Conservation (phyloP, 1,140 invertebrate species). For the Heliothis virescens region DNA sequence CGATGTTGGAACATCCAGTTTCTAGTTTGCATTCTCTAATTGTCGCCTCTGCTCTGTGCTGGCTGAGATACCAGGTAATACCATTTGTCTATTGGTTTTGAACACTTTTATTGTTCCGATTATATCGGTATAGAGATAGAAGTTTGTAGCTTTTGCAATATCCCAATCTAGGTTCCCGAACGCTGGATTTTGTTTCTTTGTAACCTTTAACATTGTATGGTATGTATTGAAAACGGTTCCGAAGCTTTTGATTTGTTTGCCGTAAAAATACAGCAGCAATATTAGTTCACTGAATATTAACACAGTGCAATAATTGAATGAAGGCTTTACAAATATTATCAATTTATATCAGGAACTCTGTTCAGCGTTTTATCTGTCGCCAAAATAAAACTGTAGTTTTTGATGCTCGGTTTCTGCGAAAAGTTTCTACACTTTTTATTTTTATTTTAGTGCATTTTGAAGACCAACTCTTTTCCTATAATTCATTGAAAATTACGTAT, state of each 20-base stretch:
- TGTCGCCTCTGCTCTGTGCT: conserved; percentile 52
- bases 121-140: background rate
- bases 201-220: no score
- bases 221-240: no score
- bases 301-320: no score
- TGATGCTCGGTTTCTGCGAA: background rate
- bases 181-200: background rate
- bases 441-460: background rate
- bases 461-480: no score
- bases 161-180: background rate
- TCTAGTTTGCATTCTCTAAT: conserved; percentile 58
- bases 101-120: conserved; percentile 16
- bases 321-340: background rate
- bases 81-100: conserved; percentile 32
- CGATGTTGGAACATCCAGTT: conserved; percentile 40
- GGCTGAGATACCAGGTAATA: conserved; percentile 40
- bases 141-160: background rate
- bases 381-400: background rate
- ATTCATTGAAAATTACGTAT: no score
- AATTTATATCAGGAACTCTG: background rate
- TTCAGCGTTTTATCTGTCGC: background rate
- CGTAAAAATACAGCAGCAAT: no score
- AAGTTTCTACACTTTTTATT: background rate
- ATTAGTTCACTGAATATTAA: no score
- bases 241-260: no score